phyloP scores from a whole-genome alignment of 2,113 vertebrate species.

The Garra rufa region DNA sequence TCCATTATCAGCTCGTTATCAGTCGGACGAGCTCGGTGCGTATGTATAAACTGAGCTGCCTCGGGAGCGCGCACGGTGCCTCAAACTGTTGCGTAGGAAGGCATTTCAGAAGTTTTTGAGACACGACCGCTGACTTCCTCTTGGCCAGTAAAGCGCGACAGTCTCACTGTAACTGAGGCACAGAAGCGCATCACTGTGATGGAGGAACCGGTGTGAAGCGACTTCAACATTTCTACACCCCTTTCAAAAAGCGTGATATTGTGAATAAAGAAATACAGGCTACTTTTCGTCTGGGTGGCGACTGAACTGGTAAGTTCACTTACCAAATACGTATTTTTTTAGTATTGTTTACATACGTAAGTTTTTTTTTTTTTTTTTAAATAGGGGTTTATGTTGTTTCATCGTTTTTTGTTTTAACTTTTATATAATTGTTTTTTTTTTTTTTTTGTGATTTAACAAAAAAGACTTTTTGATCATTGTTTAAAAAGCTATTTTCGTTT shows the following conservation, averaged over 20 bases:
- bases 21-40: not conserved
- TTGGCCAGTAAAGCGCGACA: not conserved
- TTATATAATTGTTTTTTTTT: not conserved
- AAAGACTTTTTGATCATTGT: not conserved
- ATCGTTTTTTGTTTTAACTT: not conserved
- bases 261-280: not conserved
- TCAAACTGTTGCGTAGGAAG: not conserved
- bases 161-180: not conserved
- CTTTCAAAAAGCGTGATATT: not conserved
- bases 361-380: not conserved
- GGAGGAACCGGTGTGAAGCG: conserved; percentile 26
- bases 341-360: not conserved
- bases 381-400: not conserved
- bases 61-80: not conserved
- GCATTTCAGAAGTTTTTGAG: not conserved
- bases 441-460: not conserved
- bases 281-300: not conserved
- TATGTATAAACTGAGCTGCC: not conserved
- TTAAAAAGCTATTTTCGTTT: not conserved
- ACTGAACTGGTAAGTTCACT: conserved; percentile 5
- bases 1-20: not conserved
- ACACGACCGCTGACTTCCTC: conserved; percentile 5
- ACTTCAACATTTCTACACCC: not conserved
- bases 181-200: not conserved
- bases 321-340: not conserved